phyloP scores from a whole-genome alignment of 2,797 vertebrate genomes.

The Gadopsis bispinosus region DNA sequence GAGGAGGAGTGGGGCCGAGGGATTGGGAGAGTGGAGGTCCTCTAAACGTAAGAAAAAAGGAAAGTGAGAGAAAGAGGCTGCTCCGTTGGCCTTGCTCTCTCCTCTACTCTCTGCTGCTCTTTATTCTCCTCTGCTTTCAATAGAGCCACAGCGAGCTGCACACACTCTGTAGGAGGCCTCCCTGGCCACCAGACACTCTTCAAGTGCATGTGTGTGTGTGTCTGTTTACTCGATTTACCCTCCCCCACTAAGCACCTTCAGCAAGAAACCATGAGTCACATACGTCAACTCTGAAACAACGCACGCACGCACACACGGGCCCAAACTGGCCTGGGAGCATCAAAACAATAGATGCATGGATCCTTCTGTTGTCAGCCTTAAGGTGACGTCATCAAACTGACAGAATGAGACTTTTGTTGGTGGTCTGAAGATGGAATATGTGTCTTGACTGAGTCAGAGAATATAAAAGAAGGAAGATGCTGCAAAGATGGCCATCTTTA shows the following conservation, averaged over 20 bases:
- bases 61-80: slow-evolving; percentile 4
- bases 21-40: slow-evolving; percentile 41
- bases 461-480: neutral
- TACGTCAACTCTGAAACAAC: slow-evolving; percentile 35
- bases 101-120: slow-evolving; percentile 50
- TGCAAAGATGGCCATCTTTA: neutral
- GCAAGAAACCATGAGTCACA: slow-evolving; percentile 52
- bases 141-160: slow-evolving; percentile 44
- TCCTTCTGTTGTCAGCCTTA: slow-evolving; percentile 9
- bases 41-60: slow-evolving; percentile 50
- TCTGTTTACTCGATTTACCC: slow-evolving; percentile 48
- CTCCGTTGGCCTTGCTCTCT: slow-evolving; percentile 26
- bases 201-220: slow-evolving; percentile 38
- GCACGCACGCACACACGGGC: slow-evolving; percentile 6
- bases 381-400: slow-evolving; percentile 25
- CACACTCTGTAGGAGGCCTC: slow-evolving; percentile 60
- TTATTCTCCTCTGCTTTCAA: slow-evolving; percentile 59
- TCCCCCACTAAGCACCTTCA: slow-evolving; percentile 50
- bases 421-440: slow-evolving; percentile 6
- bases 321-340: slow-evolving; percentile 9
- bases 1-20: neutral
- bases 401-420: slow-evolving; percentile 12
- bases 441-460: neutral
- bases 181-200: slow-evolving; percentile 54
- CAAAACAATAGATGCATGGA: neutral